These are phyloP conservation scores for Todiramphus chloris DNA, from an alignment of 2,113 vertebrate genomes.

Conservation along the genomic window DNA sequence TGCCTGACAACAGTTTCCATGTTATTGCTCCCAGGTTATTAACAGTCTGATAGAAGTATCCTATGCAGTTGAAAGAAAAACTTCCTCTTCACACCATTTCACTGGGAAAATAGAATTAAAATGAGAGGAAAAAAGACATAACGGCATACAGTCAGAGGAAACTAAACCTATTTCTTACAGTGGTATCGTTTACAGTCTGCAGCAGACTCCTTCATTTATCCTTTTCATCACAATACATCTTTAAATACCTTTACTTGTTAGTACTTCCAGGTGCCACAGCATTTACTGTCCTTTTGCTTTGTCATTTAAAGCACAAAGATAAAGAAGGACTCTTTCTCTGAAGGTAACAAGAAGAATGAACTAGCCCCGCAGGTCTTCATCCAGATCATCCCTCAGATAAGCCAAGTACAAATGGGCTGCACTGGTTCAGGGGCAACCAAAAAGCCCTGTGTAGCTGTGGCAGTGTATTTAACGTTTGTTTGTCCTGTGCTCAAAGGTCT, in stretches of 20 bases:
- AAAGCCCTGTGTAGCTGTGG: not conserved
- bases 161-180: not conserved
- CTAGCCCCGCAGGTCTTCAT: not conserved
- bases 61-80: not conserved
- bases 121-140: not conserved
- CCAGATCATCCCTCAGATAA: not conserved
- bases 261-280: not conserved
- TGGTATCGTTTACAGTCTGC: not conserved
- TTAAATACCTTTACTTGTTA: not conserved
- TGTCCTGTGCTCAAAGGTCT: not conserved
- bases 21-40: not conserved
- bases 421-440: not conserved
- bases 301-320: not conserved
- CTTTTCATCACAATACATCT: not conserved
- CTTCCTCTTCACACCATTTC: not conserved
- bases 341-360: not conserved
- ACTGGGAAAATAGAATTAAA: not conserved
- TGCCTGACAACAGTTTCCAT: not conserved
- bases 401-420: not conserved
- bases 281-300: not conserved
- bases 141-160: not conserved
- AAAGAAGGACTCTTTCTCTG: not conserved
- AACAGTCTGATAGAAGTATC: conserved; percentile 1
- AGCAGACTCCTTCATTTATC: not conserved
- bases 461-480: not conserved